Percentiles rank a stretch among this genome's conserved stretches.
Conservation (phyloP, 2,888 invertebrate genomes). For the Scaptodrosophila latifasciaeformis region DNA sequence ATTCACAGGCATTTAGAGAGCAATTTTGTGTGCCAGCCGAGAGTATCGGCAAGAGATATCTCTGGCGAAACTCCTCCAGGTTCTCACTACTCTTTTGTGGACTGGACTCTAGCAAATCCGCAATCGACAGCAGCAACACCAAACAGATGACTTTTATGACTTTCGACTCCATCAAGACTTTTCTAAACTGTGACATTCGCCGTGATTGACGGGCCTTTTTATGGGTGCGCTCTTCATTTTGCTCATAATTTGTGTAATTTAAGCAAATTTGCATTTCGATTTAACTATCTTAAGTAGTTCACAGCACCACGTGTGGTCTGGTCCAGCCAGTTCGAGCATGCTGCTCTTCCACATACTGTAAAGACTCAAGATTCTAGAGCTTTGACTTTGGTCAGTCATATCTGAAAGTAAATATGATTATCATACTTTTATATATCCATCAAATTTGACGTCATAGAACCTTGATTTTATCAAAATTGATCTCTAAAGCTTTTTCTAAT, state of each 20-base stretch:
- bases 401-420: too few relatives aligned
- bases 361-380: too few relatives aligned
- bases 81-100: slow-evolving; percentile 33
- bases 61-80: slow-evolving; percentile 64
- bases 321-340: too few relatives aligned
- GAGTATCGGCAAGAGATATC: slow-evolving; percentile 56
- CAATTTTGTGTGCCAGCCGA: slow-evolving; percentile 66
- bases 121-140: neutral
- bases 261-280: slow-evolving; percentile 51
- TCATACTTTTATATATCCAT: too few relatives aligned
- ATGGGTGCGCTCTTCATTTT: slow-evolving; percentile 26
- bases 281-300: slow-evolving; percentile 62
- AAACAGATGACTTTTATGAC: slow-evolving; percentile 2
- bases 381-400: too few relatives aligned
- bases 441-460: too few relatives aligned
- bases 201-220: slow-evolving; percentile 25
- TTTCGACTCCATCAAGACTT: slow-evolving; percentile 10
- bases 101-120: slow-evolving; percentile 1
- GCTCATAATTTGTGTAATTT: slow-evolving; percentile 49
- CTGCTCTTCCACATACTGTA: too few relatives aligned
- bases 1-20: slow-evolving; percentile 76
- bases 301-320: slow-evolving; percentile 35
- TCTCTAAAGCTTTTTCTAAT: too few relatives aligned
- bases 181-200: slow-evolving; percentile 10
- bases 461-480: too few relatives aligned